Percentiles rank a stretch among this genome's conserved stretches.
Evolutionary conservation across 2,797 vertebrate species (phyloP).

Genomic region (Eurystomus glaucurus): DNA sequence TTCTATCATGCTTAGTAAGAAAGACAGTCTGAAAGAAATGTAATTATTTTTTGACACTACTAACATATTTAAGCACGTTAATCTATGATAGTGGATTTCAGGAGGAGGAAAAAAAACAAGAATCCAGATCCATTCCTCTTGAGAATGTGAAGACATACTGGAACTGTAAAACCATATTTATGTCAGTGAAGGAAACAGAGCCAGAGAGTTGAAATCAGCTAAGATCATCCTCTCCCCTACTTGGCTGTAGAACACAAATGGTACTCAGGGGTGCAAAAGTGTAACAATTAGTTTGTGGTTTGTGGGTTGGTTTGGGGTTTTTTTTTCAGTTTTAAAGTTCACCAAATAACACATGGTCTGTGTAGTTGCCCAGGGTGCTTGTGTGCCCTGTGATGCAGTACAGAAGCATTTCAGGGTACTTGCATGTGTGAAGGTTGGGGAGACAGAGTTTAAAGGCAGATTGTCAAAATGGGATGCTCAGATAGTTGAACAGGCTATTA

Average conservation of each 20-base stretch:
- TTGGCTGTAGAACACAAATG: not conserved
- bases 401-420: not conserved
- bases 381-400: not conserved
- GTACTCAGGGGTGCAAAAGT: not conserved
- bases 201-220: not conserved
- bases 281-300: not conserved
- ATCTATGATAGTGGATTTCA: not conserved
- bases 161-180: not conserved
- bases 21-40: conserved; percentile 45
- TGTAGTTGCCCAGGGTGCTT: not conserved
- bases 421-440: not conserved
- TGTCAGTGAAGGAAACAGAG: not conserved
- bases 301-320: not conserved
- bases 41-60: conserved; percentile 39
- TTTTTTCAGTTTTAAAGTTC: not conserved
- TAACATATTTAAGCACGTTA: not conserved
- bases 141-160: not conserved
- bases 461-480: not conserved
- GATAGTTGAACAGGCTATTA: not conserved
- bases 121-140: not conserved
- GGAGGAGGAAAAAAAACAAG: not conserved
- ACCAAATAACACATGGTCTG: fast-evolving
- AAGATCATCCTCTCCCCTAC: not conserved
- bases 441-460: not conserved
- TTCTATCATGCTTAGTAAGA: conserved; percentile 31